Conservation (phyloP, 2,113 vertebrate genomes). For the Seriola aureovittata region DNA sequence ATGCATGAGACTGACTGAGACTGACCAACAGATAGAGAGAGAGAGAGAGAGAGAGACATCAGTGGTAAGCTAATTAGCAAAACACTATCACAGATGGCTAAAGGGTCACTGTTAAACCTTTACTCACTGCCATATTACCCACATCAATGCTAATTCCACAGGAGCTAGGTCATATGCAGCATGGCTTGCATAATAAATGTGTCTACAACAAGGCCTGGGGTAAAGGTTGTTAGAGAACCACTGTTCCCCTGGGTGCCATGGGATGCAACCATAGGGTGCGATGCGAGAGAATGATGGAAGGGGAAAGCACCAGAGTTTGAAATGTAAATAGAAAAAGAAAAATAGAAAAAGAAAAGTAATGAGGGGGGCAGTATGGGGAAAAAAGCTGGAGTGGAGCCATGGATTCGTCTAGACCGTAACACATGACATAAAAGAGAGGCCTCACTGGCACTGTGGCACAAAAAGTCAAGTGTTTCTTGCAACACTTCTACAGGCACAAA, state of each 20-base stretch:
- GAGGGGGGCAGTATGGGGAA: background rate
- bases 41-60: conserved; percentile 18
- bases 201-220: conserved; percentile 36
- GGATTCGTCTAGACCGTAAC: conserved; percentile 40
- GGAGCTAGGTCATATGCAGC: conserved; percentile 52
- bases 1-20: conserved; percentile 21
- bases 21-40: conserved; percentile 38
- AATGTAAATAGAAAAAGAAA: conserved; percentile 25
- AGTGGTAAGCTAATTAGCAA: conserved; percentile 73
- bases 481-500: background rate
- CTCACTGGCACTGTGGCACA: background rate
- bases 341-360: conserved; percentile 12
- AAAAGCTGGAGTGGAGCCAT: conserved; percentile 21
- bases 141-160: conserved; percentile 68
- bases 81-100: conserved; percentile 72
- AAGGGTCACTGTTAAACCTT: conserved; percentile 74
- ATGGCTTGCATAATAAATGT: conserved; percentile 51
- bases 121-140: conserved; percentile 70
- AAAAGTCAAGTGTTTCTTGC: conserved; percentile 11
- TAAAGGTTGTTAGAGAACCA: conserved; percentile 57
- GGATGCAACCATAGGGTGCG: conserved; percentile 21
- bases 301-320: conserved; percentile 20
- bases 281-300: conserved; percentile 10
- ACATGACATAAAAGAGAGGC: conserved; percentile 8
- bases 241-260: conserved; percentile 49